Evolutionary conservation across 2,888 invertebrate genomes (phyloP), one percentile per base, ranked within the genome.

Genomic region (Stenodema calcarata): DNA sequence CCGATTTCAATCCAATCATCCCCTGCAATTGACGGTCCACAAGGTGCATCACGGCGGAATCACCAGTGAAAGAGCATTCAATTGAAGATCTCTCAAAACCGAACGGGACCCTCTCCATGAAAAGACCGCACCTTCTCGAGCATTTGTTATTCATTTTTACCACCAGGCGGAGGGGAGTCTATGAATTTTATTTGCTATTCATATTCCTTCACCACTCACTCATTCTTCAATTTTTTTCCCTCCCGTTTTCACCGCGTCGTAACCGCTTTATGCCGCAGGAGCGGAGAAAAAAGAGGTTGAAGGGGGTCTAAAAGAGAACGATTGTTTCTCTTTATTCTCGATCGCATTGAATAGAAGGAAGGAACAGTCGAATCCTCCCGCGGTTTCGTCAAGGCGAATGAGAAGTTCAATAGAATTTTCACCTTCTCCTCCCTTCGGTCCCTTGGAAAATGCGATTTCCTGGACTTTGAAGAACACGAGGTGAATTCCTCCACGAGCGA

Each of bases 391-490:
- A 75, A 35, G 18, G 44, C n/a, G 27, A 42, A 18, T 9, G 14
- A 42, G 78, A 23, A 80, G 50, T 80, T 80, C 80, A 80, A 80
- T 80, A 47, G 80, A 80, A 80, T 80, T 80, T 80, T 80, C 80
- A 54, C 80, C 80, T 62, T 62, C 62, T 23, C 62, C 47, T 16
- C 16, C 47, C 47, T 42, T 42, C n/a, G n/a, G n/a, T 54, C 11
- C 62, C 62, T 11, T 23, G 18, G 47, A 80, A 50, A 80, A 80
- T 35, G 54, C 80, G 50, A 50, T 80, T 80, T 50, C 80, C 80
- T 27, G 30, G 47, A 50, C 80, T 80, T 80, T 80, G 80, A 80
- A 80, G 80, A n/a, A 80, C 18, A 50, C 62, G 62, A 80, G 47
- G 30, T 28, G 54, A 80, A 50, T 80, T 80, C 80, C 50, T 54